Conservation (phyloP, 2,888 invertebrate species). For the Drosophila quinaria region DNA sequence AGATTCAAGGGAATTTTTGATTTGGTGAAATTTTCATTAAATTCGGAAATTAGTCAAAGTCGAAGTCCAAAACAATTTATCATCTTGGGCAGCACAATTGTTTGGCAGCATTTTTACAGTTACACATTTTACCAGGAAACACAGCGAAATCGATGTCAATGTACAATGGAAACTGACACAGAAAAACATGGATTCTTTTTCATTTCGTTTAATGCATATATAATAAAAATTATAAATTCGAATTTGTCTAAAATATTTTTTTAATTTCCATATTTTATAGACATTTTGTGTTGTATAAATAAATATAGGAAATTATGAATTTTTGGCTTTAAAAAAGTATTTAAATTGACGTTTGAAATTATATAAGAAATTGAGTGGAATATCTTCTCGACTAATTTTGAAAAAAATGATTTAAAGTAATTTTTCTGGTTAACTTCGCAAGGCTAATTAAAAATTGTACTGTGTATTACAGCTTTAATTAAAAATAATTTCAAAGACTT, state of each 20-base stretch:
- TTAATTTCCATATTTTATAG: too few species aligned
- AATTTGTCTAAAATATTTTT: background rate
- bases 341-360: too few species aligned
- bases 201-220: background rate
- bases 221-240: background rate
- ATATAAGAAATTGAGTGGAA: too few species aligned
- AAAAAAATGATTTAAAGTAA: too few species aligned
- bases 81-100: constrained; percentile 64
- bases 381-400: too few species aligned
- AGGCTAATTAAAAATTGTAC: too few species aligned
- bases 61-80: constrained; percentile 59
- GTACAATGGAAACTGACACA: constrained; percentile 44
- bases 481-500: background rate
- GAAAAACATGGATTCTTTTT: background rate
- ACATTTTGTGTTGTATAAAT: too few species aligned
- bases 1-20: constrained; percentile 69
- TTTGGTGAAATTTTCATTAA: constrained; percentile 56
- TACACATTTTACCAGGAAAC: constrained; percentile 57
- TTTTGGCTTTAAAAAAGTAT: too few species aligned
- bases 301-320: too few species aligned
- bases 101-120: constrained; percentile 60
- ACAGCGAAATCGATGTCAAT: constrained; percentile 39
- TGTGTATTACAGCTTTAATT: too few species aligned
- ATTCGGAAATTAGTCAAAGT: constrained; percentile 69
- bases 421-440: too few species aligned